These are phyloP conservation scores for Erinaceus europaeus DNA, from an alignment of 2,113 vertebrate genomes.

Conservation along the genomic window DNA sequence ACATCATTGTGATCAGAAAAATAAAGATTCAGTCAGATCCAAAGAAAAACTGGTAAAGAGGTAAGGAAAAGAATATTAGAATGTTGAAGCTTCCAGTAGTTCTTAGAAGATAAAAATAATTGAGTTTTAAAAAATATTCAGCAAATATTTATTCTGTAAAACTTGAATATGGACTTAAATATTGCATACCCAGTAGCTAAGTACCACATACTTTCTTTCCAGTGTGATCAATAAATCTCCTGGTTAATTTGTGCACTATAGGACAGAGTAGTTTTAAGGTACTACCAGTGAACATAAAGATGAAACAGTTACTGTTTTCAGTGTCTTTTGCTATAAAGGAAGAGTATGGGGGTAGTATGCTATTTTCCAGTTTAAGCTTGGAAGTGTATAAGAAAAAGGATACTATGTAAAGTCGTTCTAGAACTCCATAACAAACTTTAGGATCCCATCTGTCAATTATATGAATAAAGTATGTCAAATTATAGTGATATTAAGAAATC, in stretches of 20 bases:
- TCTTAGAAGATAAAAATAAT: neutral
- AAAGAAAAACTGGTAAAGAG: neutral
- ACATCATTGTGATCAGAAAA: neutral
- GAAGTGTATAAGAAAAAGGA: neutral
- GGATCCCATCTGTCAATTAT: neutral
- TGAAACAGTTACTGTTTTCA: neutral
- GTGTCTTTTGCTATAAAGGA: neutral
- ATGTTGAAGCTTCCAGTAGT: neutral
- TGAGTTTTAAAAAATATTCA: neutral
- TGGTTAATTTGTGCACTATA: no score
- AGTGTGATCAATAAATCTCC: neutral
- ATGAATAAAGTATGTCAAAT: slow-evolving; percentile 2
- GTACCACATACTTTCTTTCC: neutral
- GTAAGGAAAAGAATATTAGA: neutral
- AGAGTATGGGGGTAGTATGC: neutral
- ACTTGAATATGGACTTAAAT: neutral
- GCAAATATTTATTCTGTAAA: neutral
- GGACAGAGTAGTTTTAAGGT: neutral
- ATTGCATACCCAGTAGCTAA: neutral
- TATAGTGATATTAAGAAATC: neutral
- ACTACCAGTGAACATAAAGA: neutral
- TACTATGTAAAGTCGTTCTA: neutral
- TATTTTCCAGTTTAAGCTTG: neutral
- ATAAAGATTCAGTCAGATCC: neutral
- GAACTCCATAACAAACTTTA: neutral